Conservation (phyloP, 2,113 vertebrate genomes). For the Ardeotis arabs region DNA sequence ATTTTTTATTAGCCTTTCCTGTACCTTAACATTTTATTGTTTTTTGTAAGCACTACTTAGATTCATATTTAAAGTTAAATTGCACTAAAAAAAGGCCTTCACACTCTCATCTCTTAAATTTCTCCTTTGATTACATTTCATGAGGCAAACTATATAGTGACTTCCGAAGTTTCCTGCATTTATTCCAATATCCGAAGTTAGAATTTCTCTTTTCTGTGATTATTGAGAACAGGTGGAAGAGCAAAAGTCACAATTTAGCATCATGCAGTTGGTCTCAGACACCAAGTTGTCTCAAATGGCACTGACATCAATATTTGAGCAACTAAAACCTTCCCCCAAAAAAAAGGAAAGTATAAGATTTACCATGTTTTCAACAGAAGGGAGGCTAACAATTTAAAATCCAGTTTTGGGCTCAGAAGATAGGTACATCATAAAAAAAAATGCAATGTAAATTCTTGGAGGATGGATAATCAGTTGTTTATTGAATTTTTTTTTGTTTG, state of each 20-base stretch:
- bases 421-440: not conserved
- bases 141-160: not conserved
- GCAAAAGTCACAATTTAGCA: not conserved
- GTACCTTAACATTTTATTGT: not conserved
- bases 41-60: not conserved
- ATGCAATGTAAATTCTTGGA: not conserved
- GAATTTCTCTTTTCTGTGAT: not conserved
- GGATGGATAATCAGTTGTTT: not conserved
- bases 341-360: not conserved
- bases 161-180: not conserved
- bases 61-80: not conserved
- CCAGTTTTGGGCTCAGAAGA: not conserved
- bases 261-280: not conserved
- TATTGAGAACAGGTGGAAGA: not conserved
- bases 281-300: not conserved
- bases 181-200: not conserved
- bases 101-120: not conserved
- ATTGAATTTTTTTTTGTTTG: not conserved
- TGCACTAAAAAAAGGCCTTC: not conserved
- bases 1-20: not conserved
- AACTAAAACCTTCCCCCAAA: not conserved
- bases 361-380: not conserved
- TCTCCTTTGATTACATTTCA: not conserved
- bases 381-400: not conserved
- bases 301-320: not conserved